Evolutionary conservation across 2,888 invertebrate species (phyloP), one percentile per base, ranked within the genome.

Genomic region (Romanomermis culicivorax): DNA sequence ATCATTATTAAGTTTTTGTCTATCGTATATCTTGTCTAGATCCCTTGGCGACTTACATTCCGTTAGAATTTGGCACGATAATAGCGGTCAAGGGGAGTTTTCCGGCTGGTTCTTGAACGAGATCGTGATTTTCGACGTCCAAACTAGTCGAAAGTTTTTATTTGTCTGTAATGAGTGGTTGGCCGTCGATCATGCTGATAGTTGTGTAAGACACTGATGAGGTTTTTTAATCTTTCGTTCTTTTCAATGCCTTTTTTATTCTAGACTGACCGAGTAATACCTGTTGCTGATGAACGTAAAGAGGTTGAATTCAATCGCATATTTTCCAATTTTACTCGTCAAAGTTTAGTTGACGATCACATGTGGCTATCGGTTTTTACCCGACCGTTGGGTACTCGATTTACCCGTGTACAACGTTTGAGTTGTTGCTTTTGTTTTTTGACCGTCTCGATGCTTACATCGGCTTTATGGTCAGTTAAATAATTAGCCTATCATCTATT

Each of bases 331-430:
- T 66, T 65, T 36, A 65, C 70, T 3, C 65, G 67, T 42, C 68
- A 69, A 60, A 69, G 71, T 53, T 62, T 75, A 2, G 65, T 68
- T 17, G 75, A 76, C 58, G 73, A 71, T 2, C 75, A 75, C 61
- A 63, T 75, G 48, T 75, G 75, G 75, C 73, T 75, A 62, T 74
- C 74, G 1, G 70, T 76, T 3, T 70, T 76, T 56, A 67, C 71
- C 30, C 64, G 75, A 24, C 74, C 75, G 2, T 71, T 72, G 0
- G 65, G 70, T 50, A 72, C 71, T 52, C 65, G 73, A 24, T 75
- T 74, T 62, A 72, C 73, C 1, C 62, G 73, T 11, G 69, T 70
- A 47, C 72, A 74, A 62, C 65, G 75, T 14, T 69, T 74, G 3
- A 71, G 72, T 17, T 72, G 72, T 58, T 74, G 74, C 57, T 66